Conservation (phyloP, 2,888 invertebrate genomes). For the Himalopsyche kuldschensis region DNA sequence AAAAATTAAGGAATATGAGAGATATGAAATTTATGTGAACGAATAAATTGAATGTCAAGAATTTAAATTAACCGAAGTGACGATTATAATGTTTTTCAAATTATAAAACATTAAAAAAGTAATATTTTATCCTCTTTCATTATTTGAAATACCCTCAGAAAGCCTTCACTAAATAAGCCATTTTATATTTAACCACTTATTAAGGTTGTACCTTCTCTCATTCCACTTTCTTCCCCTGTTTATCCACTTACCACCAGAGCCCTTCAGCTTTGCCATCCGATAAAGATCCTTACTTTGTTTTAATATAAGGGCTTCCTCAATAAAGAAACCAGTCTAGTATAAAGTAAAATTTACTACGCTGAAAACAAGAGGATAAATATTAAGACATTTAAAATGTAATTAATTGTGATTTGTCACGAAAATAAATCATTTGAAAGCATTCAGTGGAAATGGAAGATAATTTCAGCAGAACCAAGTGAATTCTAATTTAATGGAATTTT, state of each 20-base stretch:
- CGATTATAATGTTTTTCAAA: background rate
- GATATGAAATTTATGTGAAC: too few species aligned
- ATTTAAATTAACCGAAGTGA: too few species aligned
- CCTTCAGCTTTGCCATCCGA: constrained; percentile 23
- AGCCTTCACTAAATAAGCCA: constrained; percentile 34
- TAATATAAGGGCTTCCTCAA: constrained; percentile 31
- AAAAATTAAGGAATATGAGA: too few species aligned
- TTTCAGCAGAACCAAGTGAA: background rate
- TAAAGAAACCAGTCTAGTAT: constrained; percentile 13
- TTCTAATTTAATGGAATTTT: too few species aligned
- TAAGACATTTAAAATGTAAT: constrained; percentile 38
- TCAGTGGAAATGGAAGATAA: background rate
- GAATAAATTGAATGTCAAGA: too few species aligned
- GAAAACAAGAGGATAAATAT: constrained; percentile 22
- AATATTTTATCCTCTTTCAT: background rate
- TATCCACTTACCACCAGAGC: constrained; percentile 13
- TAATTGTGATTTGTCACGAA: constrained; percentile 38
- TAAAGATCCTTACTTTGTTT: constrained; percentile 29
- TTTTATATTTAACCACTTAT: constrained; percentile 40
- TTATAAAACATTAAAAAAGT: background rate
- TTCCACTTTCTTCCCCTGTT: constrained; percentile 7
- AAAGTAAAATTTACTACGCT: constrained; percentile 30
- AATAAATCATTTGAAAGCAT: constrained; percentile 29
- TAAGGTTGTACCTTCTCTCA: constrained; percentile 26
- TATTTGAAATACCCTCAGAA: constrained; percentile 4